Conservation (phyloP, 2,888 invertebrate genomes). For the Folsomia manolachei region DNA sequence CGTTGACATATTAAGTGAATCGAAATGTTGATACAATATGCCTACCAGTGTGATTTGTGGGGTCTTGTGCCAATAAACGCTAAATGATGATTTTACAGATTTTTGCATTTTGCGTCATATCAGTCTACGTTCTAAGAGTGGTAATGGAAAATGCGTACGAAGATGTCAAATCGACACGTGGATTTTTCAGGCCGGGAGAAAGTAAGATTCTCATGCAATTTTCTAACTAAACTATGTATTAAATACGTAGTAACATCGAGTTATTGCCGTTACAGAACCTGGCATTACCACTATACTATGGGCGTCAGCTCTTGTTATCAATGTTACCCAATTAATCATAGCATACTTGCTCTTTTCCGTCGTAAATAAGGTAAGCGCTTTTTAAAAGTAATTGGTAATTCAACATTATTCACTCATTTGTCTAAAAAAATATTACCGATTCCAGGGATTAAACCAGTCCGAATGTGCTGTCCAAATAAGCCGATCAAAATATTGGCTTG, state of each 20-base stretch:
- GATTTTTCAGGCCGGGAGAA: slow-evolving; percentile 6
- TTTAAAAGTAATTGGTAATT: neutral
- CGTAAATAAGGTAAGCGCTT: slow-evolving; percentile 27
- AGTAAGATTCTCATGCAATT: neutral
- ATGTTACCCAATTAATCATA: slow-evolving; percentile 27
- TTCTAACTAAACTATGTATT: neutral
- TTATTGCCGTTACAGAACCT: slow-evolving; percentile 19
- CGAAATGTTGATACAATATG: too few relatives aligned
- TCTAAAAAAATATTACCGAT: neutral
- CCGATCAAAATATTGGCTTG: slow-evolving; percentile 27
- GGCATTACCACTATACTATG: slow-evolving; percentile 31
- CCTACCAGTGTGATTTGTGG: too few relatives aligned
- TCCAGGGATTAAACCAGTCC: slow-evolving; percentile 26
- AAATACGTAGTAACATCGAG: neutral
- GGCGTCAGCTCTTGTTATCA: slow-evolving; percentile 30
- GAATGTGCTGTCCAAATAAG: slow-evolving; percentile 16
- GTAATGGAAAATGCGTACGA: neutral
- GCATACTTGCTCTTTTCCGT: slow-evolving; percentile 28
- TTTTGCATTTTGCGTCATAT: neutral
- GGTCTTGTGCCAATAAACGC: too few relatives aligned
- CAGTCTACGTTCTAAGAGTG: neutral
- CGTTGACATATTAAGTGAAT: too few relatives aligned
- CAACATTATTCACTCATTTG: neutral
- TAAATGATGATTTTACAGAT: too few relatives aligned
- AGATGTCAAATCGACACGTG: neutral